phyloP scores from a whole-genome alignment of 2,797 vertebrate species.

The Thamnophis elegans region DNA sequence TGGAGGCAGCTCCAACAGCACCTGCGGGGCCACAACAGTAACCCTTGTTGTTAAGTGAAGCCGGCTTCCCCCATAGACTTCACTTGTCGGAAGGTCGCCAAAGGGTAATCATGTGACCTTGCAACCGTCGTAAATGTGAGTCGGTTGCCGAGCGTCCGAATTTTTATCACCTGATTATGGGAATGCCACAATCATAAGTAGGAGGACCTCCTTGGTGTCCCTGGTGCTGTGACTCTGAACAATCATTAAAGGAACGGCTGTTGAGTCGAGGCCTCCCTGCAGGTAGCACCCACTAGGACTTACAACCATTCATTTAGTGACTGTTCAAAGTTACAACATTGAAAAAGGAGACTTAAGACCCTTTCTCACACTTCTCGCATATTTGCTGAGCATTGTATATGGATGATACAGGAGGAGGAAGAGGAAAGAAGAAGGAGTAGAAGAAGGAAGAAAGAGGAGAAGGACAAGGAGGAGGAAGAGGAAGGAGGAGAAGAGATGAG shows the following conservation, averaged over 20 bases:
- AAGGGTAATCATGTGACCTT: too few species aligned
- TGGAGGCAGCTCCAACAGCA: too few species aligned
- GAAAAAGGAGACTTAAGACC: background rate
- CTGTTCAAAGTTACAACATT: background rate
- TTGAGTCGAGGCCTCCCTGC: background rate
- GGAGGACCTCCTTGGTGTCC: background rate
- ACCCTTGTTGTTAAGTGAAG: background rate
- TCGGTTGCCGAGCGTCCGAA: background rate
- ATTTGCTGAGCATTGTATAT: background rate
- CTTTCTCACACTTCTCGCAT: background rate
- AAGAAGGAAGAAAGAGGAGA: background rate
- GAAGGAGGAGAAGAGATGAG: background rate
- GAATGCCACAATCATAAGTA: background rate
- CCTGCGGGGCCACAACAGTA: too few species aligned
- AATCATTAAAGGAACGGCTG: background rate
- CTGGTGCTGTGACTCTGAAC: background rate
- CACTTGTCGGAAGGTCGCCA: too few species aligned
- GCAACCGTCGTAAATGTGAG: background rate
- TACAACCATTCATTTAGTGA: background rate
- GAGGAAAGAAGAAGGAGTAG: background rate
- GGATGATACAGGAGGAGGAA: background rate
- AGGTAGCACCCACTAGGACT: background rate
- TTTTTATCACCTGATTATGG: background rate
- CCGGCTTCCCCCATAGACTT: background rate
- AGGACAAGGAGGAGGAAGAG: background rate